A percentile compares a stretch with the other conserved stretches of the same genome.
phyloP scores from a whole-genome alignment of 2,888 invertebrate genomes.

The Tetragonisca angustula region DNA sequence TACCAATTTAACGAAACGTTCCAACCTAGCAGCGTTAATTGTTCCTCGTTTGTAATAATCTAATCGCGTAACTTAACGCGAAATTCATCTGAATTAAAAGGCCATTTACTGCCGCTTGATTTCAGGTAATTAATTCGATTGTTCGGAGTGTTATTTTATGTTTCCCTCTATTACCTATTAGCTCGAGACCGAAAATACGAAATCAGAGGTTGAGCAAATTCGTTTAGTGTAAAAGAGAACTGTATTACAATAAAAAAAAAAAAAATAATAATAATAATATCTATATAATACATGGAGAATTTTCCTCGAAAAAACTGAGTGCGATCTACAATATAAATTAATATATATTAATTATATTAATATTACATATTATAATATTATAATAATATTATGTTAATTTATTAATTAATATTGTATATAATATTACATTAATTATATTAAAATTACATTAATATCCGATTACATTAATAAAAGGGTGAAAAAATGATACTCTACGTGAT shows the following conservation, averaged over 20 bases:
- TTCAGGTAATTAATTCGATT: not conserved
- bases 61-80: constrained; percentile 3
- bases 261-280: too few species aligned
- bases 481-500: too few species aligned
- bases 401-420: too few species aligned
- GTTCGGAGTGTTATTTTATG: not conserved
- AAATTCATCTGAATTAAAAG: constrained; percentile 17
- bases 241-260: not conserved
- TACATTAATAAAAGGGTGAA: too few species aligned
- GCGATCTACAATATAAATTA: too few species aligned
- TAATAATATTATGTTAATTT: too few species aligned
- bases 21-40: not conserved
- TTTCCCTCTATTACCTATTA: not conserved
- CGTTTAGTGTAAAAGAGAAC: not conserved
- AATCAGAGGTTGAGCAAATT: not conserved
- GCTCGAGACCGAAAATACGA: not conserved
- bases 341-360: too few species aligned
- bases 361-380: too few species aligned
- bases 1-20: not conserved
- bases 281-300: too few species aligned
- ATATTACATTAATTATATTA: too few species aligned
- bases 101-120: constrained; percentile 3
- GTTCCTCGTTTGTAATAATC: constrained; percentile 3
- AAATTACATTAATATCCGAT: too few species aligned
- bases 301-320: too few species aligned